A percentile compares a stretch with the other conserved stretches of the same genome.
Conservation (phyloP, 2,888 invertebrate genomes). For the Rosalia funebris region DNA sequence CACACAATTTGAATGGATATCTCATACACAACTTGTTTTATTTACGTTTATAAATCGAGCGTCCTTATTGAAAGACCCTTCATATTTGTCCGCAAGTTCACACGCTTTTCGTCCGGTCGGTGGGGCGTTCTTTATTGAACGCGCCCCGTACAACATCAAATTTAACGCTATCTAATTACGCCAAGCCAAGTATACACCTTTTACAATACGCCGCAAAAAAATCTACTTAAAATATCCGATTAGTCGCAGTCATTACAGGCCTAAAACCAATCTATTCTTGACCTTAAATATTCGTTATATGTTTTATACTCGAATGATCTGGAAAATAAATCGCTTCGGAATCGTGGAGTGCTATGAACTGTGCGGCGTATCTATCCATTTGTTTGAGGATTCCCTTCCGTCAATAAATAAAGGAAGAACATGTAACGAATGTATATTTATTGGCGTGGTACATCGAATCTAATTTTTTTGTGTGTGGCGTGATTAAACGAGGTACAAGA, state of each 20-base stretch:
- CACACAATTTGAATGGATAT: too few relatives aligned
- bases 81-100: too few relatives aligned
- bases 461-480: neutral
- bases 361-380: neutral
- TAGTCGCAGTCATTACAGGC: neutral
- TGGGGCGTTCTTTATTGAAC: too few relatives aligned
- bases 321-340: neutral
- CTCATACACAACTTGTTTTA: too few relatives aligned
- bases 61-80: too few relatives aligned
- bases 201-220: neutral
- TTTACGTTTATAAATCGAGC: too few relatives aligned
- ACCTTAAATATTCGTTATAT: neutral
- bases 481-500: neutral
- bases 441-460: neutral
- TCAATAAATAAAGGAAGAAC: too few relatives aligned
- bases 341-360: neutral
- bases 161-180: neutral
- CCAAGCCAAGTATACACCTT: neutral
- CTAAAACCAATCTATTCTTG: neutral
- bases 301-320: neutral
- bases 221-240: neutral
- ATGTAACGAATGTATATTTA: neutral
- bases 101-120: too few relatives aligned
- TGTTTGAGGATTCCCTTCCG: too few relatives aligned
- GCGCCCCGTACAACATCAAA: too few relatives aligned